phyloP scores from a whole-genome alignment of 2,797 vertebrate genomes.

The Channa striata region DNA sequence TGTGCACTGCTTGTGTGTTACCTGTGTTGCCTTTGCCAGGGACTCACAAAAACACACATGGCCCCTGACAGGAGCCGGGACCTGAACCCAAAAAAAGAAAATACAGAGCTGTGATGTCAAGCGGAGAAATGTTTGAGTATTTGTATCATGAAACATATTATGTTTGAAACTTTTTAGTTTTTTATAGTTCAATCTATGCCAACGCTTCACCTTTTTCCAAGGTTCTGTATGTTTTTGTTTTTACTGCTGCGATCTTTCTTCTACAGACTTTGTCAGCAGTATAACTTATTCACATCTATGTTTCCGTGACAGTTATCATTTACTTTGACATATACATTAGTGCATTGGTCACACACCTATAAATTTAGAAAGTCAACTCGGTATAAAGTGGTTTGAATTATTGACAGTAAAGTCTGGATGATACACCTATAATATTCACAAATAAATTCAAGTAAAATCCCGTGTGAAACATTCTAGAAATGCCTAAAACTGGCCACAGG shows the following conservation, averaged over 20 bases:
- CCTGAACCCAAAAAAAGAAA: slow-evolving; percentile 26
- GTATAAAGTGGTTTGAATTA: background rate
- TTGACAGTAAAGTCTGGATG: too few relatives aligned
- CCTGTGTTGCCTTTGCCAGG: slow-evolving; percentile 54
- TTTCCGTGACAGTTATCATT: background rate
- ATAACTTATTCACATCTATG: too few relatives aligned
- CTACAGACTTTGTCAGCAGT: background rate
- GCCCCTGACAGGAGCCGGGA: slow-evolving; percentile 35
- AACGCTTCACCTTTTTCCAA: too few relatives aligned
- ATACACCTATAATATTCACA: background rate
- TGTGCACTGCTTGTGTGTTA: slow-evolving; percentile 29
- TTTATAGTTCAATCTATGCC: background rate
- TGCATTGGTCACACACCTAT: background rate
- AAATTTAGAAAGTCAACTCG: background rate
- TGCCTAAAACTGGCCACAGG: background rate
- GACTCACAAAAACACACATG: slow-evolving; percentile 48
- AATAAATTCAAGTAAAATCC: background rate
- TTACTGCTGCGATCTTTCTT: background rate
- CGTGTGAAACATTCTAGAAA: background rate
- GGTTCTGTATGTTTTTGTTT: background rate
- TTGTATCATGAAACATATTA: background rate
- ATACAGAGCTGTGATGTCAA: slow-evolving; percentile 7
- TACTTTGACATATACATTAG: background rate
- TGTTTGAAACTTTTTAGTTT: background rate
- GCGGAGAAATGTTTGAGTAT: slow-evolving; percentile 28